phyloP scores from a whole-genome alignment of 1,140 invertebrate genomes.

The Diorhabda elongata region DNA sequence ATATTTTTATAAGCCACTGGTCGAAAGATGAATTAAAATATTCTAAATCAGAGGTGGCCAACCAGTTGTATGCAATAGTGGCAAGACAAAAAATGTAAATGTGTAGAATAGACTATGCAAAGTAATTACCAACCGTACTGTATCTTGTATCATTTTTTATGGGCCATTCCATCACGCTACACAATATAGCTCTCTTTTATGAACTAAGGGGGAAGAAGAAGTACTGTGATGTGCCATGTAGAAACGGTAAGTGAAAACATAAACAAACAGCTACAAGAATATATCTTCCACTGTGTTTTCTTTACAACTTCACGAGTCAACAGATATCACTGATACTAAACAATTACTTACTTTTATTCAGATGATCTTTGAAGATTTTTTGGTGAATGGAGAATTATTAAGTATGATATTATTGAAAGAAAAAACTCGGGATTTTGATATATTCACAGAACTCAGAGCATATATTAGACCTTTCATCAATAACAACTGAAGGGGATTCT shows the following conservation, averaged over 20 bases:
- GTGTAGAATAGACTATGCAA: too few relatives aligned
- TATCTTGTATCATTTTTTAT: too few relatives aligned
- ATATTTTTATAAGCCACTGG: too few relatives aligned
- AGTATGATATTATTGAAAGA: slow-evolving; percentile 39
- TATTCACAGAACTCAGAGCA: slow-evolving; percentile 38
- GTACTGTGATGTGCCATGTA: slow-evolving; percentile 29
- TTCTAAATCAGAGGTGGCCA: too few relatives aligned
- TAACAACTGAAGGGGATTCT: slow-evolving; percentile 34
- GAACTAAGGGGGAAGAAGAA: background rate
- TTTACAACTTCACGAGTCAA: slow-evolving; percentile 36
- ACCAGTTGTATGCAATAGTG: too few relatives aligned
- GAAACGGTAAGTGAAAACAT: slow-evolving; percentile 31
- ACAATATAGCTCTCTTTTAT: too few relatives aligned
- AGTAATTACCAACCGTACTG: too few relatives aligned
- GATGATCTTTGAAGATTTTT: slow-evolving; percentile 40
- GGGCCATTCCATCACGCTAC: too few relatives aligned
- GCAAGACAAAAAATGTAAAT: too few relatives aligned
- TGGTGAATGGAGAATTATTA: slow-evolving; percentile 40
- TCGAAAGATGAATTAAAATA: too few relatives aligned
- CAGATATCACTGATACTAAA: slow-evolving; percentile 23
- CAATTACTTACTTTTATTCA: slow-evolving; percentile 37
- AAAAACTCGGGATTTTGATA: slow-evolving; percentile 39
- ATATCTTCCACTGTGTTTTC: slow-evolving; percentile 34
- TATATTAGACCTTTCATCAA: slow-evolving; percentile 39
- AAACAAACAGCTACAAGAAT: slow-evolving; percentile 28